These are phyloP conservation scores for Xenopus laevis DNA, from an alignment of 2,113 vertebrate species.

Conservation along the genomic window DNA sequence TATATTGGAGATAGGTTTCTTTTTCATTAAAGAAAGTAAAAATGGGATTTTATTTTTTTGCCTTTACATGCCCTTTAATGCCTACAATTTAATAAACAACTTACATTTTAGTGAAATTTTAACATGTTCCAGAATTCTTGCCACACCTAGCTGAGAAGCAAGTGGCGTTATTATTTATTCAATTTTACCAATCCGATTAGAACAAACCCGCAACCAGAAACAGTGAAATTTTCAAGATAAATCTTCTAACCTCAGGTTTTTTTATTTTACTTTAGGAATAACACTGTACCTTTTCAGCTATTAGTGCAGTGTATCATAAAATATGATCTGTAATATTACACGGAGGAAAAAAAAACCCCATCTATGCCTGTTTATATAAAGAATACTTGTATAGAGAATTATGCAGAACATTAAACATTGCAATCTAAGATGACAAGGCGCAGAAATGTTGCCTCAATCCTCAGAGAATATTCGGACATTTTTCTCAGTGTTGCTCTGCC, in stretches of 20 bases:
- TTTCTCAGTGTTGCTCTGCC: conserved; percentile 56
- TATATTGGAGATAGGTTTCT: too few species aligned
- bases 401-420: conserved; percentile 53
- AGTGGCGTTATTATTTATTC: neutral
- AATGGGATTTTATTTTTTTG: too few species aligned
- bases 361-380: conserved; percentile 48
- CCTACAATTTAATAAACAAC: too few species aligned
- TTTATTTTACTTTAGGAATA: conserved; percentile 53
- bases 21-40: too few species aligned
- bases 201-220: conserved; percentile 52
- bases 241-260: conserved; percentile 47
- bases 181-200: conserved; percentile 41
- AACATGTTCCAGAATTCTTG: too few species aligned
- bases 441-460: conserved; percentile 69
- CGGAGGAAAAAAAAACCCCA: conserved; percentile 48
- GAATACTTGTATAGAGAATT: conserved; percentile 51
- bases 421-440: conserved; percentile 54
- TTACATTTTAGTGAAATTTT: too few species aligned
- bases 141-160: too few species aligned
- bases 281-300: conserved; percentile 38
- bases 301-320: conserved; percentile 53
- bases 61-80: too few species aligned
- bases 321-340: conserved; percentile 55
- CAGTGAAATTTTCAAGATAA: conserved; percentile 40
- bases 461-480: conserved; percentile 58